Base-by-base conservation (phyloP, 1,140 invertebrate species). In the Cydia pomonella region DNA sequence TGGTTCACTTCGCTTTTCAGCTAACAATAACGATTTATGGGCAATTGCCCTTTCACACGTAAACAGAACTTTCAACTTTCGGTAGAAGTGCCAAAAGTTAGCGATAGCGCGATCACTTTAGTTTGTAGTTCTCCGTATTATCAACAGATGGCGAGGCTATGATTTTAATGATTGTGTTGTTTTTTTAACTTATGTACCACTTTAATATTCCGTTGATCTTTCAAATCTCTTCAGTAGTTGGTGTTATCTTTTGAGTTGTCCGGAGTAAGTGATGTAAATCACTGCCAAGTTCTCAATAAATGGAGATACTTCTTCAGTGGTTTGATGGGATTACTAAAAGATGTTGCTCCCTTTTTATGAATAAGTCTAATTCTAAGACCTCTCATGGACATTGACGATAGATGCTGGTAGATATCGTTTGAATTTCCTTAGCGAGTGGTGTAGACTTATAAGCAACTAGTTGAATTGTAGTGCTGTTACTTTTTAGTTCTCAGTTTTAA, bases 401-500 rank as follows among this genome's bases (percentile, higher is more conserved):
- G 44, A n/a, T n/a, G n/a, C n/a, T 44, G 41, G 7, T 44, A 44
- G 1, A 47, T 47, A 47, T 47, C 16, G 2, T 38, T n/a, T 38
- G 33, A 38, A 38, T 38, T 33, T 47, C 9, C 13, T 47, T 13
- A n/a, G 3, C 5, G 9, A 21, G 2, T 12, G n/a, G 0, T 9
- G 53, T 59, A 59, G 9, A 59, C 12, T 59, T 23, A 18, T 23
- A 59, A 10, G 53, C 21, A 21, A 23, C 53, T 59, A 23, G 21
- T 23, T n/a, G 33, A 38, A 38, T 18, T 53, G n/a, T 53, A 53
- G n/a, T n/a, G 50, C 50, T 53, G 50, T n/a, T 50, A 50, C n/a
- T 9, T 59, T 10, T 2, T 59, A 59, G 21, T 59, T 23, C 53
- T 59, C 53, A 23, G 21, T 59, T 50, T 50, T 18, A 50, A 50